phyloP scores from a whole-genome alignment of 2,113 vertebrate genomes.

The Eurystomus gularis region DNA sequence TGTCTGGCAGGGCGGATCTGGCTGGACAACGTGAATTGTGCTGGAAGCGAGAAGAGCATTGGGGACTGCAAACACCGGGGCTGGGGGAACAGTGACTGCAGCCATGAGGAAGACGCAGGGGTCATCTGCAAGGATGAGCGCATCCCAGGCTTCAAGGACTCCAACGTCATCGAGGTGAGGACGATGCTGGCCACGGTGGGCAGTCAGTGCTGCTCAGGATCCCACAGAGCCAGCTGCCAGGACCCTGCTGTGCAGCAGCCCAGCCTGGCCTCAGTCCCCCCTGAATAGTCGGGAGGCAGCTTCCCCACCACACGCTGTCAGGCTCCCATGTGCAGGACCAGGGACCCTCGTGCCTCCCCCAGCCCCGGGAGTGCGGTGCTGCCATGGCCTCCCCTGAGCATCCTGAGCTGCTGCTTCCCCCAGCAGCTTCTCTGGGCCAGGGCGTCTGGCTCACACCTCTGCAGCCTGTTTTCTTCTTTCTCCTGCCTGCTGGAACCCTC shows the following conservation, averaged over 20 bases:
- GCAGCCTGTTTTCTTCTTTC: neutral
- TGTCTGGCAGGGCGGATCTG: conserved; percentile 87
- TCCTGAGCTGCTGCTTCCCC: neutral
- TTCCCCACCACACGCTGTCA: neutral
- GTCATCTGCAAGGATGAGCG: conserved; percentile 93
- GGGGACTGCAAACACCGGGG: conserved; percentile 87
- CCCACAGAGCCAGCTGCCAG: neutral
- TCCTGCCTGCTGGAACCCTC: neutral
- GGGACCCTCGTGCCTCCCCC: neutral
- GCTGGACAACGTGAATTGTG: conserved; percentile 93
- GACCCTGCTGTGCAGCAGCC: neutral
- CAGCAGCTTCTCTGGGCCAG: neutral
- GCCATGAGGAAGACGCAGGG: conserved; percentile 93
- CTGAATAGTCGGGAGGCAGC: neutral
- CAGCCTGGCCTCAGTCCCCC: no score
- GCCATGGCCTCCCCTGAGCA: neutral
- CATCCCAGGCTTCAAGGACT: conserved; percentile 87
- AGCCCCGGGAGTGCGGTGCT: accelerated
- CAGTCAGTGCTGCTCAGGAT: neutral
- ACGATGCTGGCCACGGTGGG: neutral
- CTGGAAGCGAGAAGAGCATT: conserved; percentile 84
- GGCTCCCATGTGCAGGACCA: neutral
- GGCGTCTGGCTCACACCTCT: neutral
- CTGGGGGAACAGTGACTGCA: conserved; percentile 96
- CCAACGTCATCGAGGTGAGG: conserved; percentile 92